Evolutionary conservation across 2,113 vertebrate genomes (phyloP).

Genomic region (Sebastes schlegelii): DNA sequence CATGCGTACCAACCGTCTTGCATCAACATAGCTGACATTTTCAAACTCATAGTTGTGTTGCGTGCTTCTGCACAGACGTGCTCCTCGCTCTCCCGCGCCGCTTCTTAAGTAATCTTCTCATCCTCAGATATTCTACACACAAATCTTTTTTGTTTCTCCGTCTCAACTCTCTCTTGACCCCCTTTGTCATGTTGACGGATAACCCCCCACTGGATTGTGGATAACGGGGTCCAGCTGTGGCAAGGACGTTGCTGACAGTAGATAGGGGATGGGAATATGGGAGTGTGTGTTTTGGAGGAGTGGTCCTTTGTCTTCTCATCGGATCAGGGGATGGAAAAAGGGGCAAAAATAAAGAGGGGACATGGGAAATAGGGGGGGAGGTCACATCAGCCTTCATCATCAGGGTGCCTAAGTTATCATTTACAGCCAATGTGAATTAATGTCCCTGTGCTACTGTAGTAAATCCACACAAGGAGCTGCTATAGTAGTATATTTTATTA

Average conservation of each 20-base stretch:
- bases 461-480: conserved; percentile 14
- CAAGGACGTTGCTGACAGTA: conserved; percentile 31
- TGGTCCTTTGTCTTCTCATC: conserved; percentile 33
- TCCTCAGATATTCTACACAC: conserved; percentile 9
- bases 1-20: not conserved
- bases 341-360: conserved; percentile 20
- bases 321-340: conserved; percentile 6
- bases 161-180: conserved; percentile 42
- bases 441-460: conserved; percentile 29
- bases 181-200: conserved; percentile 67
- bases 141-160: conserved; percentile 22
- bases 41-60: conserved; percentile 20
- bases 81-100: not conserved
- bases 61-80: not conserved
- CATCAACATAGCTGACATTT: conserved; percentile 54
- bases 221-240: conserved; percentile 73
- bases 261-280: conserved; percentile 20
- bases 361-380: not conserved
- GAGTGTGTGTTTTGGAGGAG: conserved; percentile 8
- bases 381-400: not conserved
- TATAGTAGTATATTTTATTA: conserved; percentile 5
- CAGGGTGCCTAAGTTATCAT: conserved; percentile 9
- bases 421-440: conserved; percentile 21
- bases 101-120: conserved; percentile 29
- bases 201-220: conserved; percentile 52